These are phyloP conservation scores for Hirudinaria manillensis DNA, from an alignment of 2,888 invertebrate species.

Conservation along the genomic window DNA sequence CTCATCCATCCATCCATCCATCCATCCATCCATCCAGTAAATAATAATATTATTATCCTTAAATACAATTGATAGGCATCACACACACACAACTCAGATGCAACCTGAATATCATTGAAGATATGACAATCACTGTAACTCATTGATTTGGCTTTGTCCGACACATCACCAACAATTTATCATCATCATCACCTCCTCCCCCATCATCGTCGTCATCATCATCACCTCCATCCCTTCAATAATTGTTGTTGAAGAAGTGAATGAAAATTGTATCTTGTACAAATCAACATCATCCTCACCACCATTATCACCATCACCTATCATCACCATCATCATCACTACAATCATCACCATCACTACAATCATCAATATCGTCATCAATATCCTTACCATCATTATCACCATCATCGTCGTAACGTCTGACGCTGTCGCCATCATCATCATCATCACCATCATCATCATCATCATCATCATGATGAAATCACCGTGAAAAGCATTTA, in stretches of 20 bases:
- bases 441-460: background rate
- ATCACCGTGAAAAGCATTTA: background rate
- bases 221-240: too few species aligned
- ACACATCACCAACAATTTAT: too few species aligned
- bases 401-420: background rate
- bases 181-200: too few species aligned
- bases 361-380: background rate
- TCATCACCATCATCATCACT: background rate
- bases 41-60: too few species aligned
- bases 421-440: background rate
- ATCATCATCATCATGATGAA: background rate
- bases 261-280: too few species aligned
- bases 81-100: too few species aligned
- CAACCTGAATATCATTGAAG: too few species aligned
- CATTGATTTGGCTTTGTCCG: too few species aligned
- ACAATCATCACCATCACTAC: background rate
- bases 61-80: too few species aligned
- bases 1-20: background rate
- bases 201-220: too few species aligned
- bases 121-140: too few species aligned
- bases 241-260: too few species aligned
- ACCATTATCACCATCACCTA: background rate
- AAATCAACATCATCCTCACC: background rate
- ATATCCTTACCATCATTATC: background rate
- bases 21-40: background rate